phyloP scores from a whole-genome alignment of 2,113 vertebrate genomes.

The Notothenia coriiceps region DNA sequence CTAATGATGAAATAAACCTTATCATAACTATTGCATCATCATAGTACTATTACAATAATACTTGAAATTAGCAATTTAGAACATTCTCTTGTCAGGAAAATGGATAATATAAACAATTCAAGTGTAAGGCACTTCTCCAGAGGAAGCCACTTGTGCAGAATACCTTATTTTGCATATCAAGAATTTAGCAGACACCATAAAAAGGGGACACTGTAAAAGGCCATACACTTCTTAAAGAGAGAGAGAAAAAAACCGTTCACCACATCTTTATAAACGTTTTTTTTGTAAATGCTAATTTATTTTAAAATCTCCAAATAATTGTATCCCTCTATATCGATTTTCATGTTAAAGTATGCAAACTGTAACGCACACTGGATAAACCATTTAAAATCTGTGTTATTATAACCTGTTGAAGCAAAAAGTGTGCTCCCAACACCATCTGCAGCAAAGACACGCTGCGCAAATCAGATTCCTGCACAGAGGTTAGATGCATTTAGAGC shows the following conservation, averaged over 20 bases:
- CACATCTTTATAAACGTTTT: neutral
- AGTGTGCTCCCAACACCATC: slow-evolving; percentile 15
- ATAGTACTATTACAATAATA: too few species aligned
- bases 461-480: slow-evolving; percentile 15
- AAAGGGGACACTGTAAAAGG: neutral
- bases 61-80: too few species aligned
- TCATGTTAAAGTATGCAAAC: slow-evolving; percentile 9
- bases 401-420: neutral
- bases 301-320: slow-evolving; percentile 3
- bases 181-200: neutral
- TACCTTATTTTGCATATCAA: neutral
- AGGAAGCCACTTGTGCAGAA: neutral
- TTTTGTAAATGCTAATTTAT: neutral
- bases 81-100: too few species aligned
- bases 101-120: too few species aligned
- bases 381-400: slow-evolving; percentile 2
- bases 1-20: neutral
- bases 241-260: too few species aligned
- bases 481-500: slow-evolving; percentile 59
- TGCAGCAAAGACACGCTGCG: slow-evolving; percentile 2
- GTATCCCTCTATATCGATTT: slow-evolving; percentile 1
- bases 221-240: neutral
- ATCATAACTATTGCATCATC: neutral
- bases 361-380: neutral
- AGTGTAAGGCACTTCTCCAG: too few species aligned